phyloP scores from a whole-genome alignment of 2,113 vertebrate genomes.

The Gambusia holbrooki region DNA sequence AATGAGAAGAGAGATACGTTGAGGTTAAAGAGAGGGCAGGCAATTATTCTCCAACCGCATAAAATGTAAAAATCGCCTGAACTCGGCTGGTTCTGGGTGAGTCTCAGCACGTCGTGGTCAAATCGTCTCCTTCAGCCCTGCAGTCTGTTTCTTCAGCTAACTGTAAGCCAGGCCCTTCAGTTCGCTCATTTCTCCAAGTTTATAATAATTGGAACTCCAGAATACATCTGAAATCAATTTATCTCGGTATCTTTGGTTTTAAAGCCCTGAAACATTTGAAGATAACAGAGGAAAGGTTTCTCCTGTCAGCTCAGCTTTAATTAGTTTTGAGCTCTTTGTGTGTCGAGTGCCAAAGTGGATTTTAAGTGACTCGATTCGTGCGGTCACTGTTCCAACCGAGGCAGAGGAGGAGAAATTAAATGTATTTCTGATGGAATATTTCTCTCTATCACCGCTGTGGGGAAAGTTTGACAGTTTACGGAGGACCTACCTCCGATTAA shows the following conservation, averaged over 20 bases:
- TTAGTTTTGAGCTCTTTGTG: slow-evolving; percentile 58
- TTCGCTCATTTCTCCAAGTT: slow-evolving; percentile 52
- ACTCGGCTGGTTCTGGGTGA: not conserved
- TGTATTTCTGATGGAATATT: slow-evolving; percentile 3
- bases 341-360: slow-evolving; percentile 23
- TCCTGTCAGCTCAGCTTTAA: slow-evolving; percentile 51
- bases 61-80: not conserved
- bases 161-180: slow-evolving; percentile 4
- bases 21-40: not conserved
- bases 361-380: slow-evolving; percentile 23
- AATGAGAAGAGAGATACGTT: not conserved
- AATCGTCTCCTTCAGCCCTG: not conserved
- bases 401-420: not conserved
- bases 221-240: slow-evolving; percentile 65
- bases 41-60: not conserved
- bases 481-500: slow-evolving; percentile 89
- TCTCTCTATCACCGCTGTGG: not conserved
- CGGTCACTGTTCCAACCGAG: not conserved
- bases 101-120: slow-evolving; percentile 9
- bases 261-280: slow-evolving; percentile 47
- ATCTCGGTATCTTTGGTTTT: slow-evolving; percentile 47
- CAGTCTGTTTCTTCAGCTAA: slow-evolving; percentile 24
- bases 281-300: slow-evolving; percentile 43
- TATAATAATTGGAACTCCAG: slow-evolving; percentile 53
- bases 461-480: not conserved